Percentiles rank a stretch among this genome's conserved stretches.
Conservation (phyloP, 1,140 invertebrate species). For the Heliconius congener region DNA sequence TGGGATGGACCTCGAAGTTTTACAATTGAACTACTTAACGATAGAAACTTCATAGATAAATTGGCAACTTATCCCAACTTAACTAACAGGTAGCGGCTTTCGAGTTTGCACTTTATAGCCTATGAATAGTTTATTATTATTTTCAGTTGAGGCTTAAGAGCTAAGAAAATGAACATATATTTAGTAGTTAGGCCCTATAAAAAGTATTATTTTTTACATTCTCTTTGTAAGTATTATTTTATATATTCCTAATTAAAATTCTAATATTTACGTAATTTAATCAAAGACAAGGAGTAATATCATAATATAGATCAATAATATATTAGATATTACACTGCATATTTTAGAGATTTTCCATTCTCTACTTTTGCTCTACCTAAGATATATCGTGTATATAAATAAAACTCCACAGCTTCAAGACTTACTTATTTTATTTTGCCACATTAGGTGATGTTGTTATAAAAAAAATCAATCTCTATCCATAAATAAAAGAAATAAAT, state of each 20-base stretch:
- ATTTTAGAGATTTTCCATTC: too few species aligned
- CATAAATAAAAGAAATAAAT: neutral
- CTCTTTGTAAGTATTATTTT: neutral
- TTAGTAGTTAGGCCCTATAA: neutral
- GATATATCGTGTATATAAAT: too few species aligned
- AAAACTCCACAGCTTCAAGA: too few species aligned
- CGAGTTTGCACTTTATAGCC: conserved; percentile 3
- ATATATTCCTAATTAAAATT: too few species aligned
- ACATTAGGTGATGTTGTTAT: too few species aligned
- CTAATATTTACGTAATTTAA: too few species aligned
- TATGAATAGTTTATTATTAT: conserved; percentile 14
- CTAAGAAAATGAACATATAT: neutral
- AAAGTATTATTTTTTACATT: neutral
- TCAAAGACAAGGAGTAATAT: too few species aligned
- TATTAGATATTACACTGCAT: too few species aligned
- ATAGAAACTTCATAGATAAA: conserved; percentile 50
- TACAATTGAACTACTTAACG: conserved; percentile 36
- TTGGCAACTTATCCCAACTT: conserved; percentile 53
- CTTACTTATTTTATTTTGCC: too few species aligned
- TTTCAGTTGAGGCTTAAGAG: conserved; percentile 3
- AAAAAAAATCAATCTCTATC: too few species aligned
- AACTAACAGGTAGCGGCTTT: conserved; percentile 7
- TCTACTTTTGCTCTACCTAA: too few species aligned
- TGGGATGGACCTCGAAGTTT: conserved; percentile 30
- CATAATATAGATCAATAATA: too few species aligned